Evolutionary conservation across 2,797 vertebrate species (phyloP).

Genomic region (Chrosomus eos): DNA sequence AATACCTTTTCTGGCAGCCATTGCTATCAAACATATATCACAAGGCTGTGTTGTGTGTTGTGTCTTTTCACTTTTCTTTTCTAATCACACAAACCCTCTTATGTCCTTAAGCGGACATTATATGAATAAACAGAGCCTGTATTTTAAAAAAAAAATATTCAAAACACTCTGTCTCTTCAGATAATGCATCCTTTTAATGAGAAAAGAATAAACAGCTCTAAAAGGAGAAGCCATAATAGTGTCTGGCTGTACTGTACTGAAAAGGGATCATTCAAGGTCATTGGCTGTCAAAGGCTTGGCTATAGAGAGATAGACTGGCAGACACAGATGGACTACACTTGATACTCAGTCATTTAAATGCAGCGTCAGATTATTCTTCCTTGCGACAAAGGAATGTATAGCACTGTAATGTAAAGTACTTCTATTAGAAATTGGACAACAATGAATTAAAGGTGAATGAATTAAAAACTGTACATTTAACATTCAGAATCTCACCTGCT

Average conservation of each 20-base stretch:
- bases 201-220: conserved; percentile 29
- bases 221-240: conserved; percentile 18
- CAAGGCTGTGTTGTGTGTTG: conserved; percentile 39
- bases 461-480: neutral
- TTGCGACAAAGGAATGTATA: neutral
- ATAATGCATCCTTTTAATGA: conserved; percentile 34
- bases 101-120: neutral
- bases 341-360: conserved; percentile 18
- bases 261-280: conserved; percentile 35
- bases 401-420: neutral
- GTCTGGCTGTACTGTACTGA: conserved; percentile 29
- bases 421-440: neutral
- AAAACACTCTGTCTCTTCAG: conserved; percentile 30
- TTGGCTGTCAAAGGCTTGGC: neutral
- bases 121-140: conserved; percentile 35
- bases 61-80: conserved; percentile 52
- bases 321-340: conserved; percentile 20
- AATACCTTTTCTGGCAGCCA: neutral
- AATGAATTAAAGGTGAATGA: neutral
- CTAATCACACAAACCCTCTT: conserved; percentile 21
- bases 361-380: conserved; percentile 10
- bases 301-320: conserved; percentile 15
- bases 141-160: conserved; percentile 39
- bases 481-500: neutral
- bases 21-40: conserved; percentile 3